These are phyloP conservation scores for Odontothrips loti DNA, from an alignment of 2,888 invertebrate species.

Conservation along the genomic window DNA sequence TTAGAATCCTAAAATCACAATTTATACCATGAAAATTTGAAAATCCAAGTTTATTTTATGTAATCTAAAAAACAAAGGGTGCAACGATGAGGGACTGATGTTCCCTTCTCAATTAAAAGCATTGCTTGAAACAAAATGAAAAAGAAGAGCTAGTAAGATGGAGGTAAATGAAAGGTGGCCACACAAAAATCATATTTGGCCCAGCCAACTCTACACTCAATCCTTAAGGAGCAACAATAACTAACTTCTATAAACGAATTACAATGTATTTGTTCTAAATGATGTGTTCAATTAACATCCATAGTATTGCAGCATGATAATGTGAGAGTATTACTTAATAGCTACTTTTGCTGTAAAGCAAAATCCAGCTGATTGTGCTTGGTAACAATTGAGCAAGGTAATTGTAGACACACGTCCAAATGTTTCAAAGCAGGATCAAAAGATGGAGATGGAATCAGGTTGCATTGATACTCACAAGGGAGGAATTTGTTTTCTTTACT, in stretches of 20 bases:
- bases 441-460: too few relatives aligned
- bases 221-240: neutral
- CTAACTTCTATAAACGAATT: neutral
- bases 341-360: neutral
- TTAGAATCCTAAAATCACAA: conserved; percentile 12
- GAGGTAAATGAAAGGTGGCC: neutral
- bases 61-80: neutral
- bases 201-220: neutral
- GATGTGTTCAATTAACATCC: neutral
- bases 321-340: neutral
- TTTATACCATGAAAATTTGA: conserved; percentile 8
- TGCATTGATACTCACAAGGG: too few relatives aligned
- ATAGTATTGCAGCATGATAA: neutral
- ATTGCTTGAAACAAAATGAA: neutral
- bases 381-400: neutral
- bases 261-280: neutral
- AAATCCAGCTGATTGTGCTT: neutral
- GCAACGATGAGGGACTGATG: neutral
- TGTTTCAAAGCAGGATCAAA: neutral
- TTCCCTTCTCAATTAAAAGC: too few relatives aligned
- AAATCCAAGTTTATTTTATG: neutral
- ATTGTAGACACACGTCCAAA: neutral
- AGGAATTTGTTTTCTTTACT: too few relatives aligned
- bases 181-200: neutral
- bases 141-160: neutral